Base-by-base conservation (phyloP, 2,888 invertebrate species). In the Tiliacea aurago region DNA sequence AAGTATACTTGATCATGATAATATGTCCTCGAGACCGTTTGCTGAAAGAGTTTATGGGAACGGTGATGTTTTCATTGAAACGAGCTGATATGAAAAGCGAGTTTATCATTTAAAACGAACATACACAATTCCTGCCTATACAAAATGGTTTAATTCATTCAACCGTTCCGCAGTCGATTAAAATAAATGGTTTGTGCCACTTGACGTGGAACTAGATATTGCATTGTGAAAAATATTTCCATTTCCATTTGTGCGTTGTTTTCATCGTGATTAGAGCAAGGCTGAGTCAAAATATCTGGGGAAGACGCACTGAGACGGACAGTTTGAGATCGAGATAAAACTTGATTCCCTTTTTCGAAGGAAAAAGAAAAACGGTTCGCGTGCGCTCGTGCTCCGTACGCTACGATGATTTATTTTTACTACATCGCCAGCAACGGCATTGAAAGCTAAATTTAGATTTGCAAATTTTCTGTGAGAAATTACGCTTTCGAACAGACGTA, bases 351-450 rank as follows among this genome's bases (percentile, higher is more conserved):
- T 78, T 73, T 76, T 63, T 61, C 55, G 58, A 61, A 80, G 53
- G 65, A 78, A 83, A 87, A 81, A 83, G 86, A 87, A 83, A 58
- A 79, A 83, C 63, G 68, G 70, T 83, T 86, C 73, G 86, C 85
- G 86, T 86, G 86, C 66, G 61, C n/a, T 67, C 58, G 49, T 73
- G 63, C 45, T 77, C 69, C 62, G 73, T 80, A 51, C 63, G n/a
- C 67, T 43, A 73, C 72, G 65, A 78, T 83, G 69, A 73, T 85
- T 83, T 84, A 83, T 78, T 75, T 83, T 69, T 65, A 76, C 71
- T 67, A 70, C 43, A 67, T 70, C 49, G 63, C 63, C 13, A 64
- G 63, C 63, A 70, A 77, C 58, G 56, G 59, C 78, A 58, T 68
- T 66, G 76, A 53, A 63, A 63, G n/a, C 71, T 81, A 76, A 73